Evolutionary conservation across 92 coral and sea anemone genomes (phyloP).

Genomic region (Pocillopora grandis): DNA sequence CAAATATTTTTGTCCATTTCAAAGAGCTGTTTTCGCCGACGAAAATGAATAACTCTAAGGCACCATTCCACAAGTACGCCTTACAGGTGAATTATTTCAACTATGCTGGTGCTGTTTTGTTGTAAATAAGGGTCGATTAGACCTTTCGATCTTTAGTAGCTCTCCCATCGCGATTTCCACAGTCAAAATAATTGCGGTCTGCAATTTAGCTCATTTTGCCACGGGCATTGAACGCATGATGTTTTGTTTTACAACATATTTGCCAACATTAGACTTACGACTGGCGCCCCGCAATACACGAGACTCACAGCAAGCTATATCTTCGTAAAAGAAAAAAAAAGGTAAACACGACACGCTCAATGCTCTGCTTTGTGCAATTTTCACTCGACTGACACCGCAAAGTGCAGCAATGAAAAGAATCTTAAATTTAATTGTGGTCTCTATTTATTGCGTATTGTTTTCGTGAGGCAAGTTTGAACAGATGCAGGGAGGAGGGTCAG

Average conservation of each 20-base stretch:
- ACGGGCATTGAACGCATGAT: background rate
- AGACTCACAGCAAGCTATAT: constrained; percentile 28
- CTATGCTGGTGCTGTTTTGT: constrained; percentile 6
- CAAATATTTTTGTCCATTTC: background rate
- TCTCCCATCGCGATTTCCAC: constrained; percentile 10
- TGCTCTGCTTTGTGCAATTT: constrained; percentile 34
- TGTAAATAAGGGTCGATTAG: background rate
- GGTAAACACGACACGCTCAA: constrained; percentile 22
- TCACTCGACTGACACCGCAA: constrained; percentile 10
- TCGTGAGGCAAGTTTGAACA: constrained; percentile 69
- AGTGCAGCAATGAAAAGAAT: constrained; percentile 40
- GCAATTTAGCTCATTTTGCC: background rate
- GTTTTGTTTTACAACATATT: constrained; percentile 11
- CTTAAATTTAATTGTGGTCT: constrained; percentile 12
- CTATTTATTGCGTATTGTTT: constrained; percentile 41
- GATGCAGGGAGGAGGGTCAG: constrained; percentile 45
- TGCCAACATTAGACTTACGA: constrained; percentile 23
- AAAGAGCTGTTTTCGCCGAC: background rate
- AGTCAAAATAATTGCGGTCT: background rate
- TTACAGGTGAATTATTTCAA: constrained; percentile 8
- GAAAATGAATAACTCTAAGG: constrained; percentile 30
- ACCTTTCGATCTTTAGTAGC: constrained; percentile 14
- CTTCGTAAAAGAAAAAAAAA: background rate
- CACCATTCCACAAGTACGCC: constrained; percentile 30
- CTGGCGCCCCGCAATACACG: constrained; percentile 42